Evolutionary conservation across 2,888 invertebrate genomes (phyloP).

Genomic region (Trichopria drosophilae): DNA sequence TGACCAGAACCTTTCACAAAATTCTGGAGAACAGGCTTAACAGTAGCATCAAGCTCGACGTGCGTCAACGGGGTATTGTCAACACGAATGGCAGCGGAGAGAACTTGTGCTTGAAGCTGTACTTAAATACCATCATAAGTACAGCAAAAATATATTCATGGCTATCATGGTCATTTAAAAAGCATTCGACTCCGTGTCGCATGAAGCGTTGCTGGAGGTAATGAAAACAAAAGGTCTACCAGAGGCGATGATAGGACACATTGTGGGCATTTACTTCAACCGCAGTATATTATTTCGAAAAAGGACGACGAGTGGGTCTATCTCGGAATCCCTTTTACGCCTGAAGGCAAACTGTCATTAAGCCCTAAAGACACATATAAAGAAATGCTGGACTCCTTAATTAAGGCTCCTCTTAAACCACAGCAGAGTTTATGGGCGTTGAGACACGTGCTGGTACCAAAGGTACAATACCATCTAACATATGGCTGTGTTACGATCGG

Average conservation of each 20-base stretch:
- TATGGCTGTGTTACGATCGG: slow-evolving; percentile 11
- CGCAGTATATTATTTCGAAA: too few species aligned
- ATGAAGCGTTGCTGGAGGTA: slow-evolving; percentile 11
- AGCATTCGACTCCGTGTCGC: slow-evolving; percentile 30
- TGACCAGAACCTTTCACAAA: too few species aligned
- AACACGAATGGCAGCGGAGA: too few species aligned
- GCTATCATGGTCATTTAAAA: slow-evolving; percentile 29
- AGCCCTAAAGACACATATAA: slow-evolving; percentile 31
- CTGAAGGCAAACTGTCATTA: slow-evolving; percentile 25
- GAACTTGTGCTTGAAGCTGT: slow-evolving; percentile 1
- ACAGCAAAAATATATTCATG: slow-evolving; percentile 3
- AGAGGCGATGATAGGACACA: slow-evolving; percentile 6
- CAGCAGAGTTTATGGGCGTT: slow-evolving; percentile 34
- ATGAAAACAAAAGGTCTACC: slow-evolving; percentile 22
- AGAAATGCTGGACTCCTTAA: background rate
- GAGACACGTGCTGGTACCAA: slow-evolving; percentile 21
- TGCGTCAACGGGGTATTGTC: too few species aligned
- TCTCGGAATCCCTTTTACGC: slow-evolving; percentile 13
- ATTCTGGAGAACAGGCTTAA: too few species aligned
- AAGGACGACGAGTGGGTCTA: slow-evolving; percentile 18
- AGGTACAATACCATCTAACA: slow-evolving; percentile 10
- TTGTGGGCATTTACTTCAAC: too few species aligned
- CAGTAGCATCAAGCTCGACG: too few species aligned
- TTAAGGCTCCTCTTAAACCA: slow-evolving; percentile 31
- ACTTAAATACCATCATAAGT: background rate